Percentiles rank a stretch among this genome's conserved stretches.
These are phyloP conservation scores for Cerceris rybyensis DNA, from an alignment of 2,888 invertebrate species.

Conservation along the genomic window DNA sequence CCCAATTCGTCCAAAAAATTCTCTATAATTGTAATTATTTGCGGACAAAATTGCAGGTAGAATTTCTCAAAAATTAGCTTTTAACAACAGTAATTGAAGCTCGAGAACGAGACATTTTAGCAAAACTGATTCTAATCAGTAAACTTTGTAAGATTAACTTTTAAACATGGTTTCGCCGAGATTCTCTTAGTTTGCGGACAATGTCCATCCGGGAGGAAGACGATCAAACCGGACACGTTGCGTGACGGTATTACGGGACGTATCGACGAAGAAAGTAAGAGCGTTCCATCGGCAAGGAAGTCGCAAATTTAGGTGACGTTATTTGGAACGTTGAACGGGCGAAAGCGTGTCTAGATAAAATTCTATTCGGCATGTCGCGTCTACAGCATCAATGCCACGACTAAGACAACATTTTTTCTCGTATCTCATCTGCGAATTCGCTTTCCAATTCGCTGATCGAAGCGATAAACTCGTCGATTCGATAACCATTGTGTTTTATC, in stretches of 20 bases:
- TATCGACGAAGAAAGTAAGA: conserved; percentile 70
- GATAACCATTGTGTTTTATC: no score
- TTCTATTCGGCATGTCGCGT: conserved; percentile 20
- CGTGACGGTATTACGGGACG: conserved; percentile 43
- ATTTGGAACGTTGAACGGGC: conserved; percentile 45
- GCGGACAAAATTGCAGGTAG: no score
- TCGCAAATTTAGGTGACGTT: conserved; percentile 58
- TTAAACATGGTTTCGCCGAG: no score
- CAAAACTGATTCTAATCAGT: no score
- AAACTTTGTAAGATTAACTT: no score
- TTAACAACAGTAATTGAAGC: no score
- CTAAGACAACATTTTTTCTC: conserved; percentile 46
- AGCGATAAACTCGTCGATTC: background rate
- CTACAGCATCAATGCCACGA: conserved; percentile 3
- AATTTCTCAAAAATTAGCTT: no score
- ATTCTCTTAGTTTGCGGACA: background rate
- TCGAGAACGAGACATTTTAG: no score
- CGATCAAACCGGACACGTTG: conserved; percentile 18
- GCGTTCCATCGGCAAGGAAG: conserved; percentile 62
- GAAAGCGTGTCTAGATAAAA: conserved; percentile 63
- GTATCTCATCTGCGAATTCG: conserved; percentile 21
- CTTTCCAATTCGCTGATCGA: background rate
- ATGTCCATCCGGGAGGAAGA: background rate
- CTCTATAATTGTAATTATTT: no score
- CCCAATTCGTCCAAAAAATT: no score